These are phyloP conservation scores for Toxostoma redivivum DNA, from an alignment of 2,113 vertebrate genomes.

Conservation along the genomic window DNA sequence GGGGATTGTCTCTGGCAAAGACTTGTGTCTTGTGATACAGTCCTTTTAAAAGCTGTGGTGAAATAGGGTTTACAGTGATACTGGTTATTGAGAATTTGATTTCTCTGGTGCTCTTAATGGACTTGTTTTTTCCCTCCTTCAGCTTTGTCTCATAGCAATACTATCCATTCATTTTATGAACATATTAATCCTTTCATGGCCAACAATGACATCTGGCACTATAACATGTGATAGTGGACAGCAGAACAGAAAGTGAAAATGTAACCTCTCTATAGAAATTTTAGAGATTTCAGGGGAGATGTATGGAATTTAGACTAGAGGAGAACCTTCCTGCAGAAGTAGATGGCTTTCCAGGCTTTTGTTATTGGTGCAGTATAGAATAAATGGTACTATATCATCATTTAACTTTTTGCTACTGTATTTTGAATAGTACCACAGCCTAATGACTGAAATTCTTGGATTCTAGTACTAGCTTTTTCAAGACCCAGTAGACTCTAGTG, in stretches of 20 bases:
- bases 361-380: neutral
- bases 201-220: neutral
- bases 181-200: neutral
- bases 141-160: neutral
- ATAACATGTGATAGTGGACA: neutral
- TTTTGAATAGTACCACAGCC: neutral
- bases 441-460: neutral
- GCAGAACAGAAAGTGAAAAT: slow-evolving; percentile 30
- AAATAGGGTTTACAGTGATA: neutral
- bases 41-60: neutral
- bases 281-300: neutral
- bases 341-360: neutral
- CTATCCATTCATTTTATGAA: neutral
- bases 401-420: neutral
- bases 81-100: neutral
- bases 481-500: neutral
- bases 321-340: neutral
- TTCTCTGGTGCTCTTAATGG: neutral
- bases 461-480: neutral
- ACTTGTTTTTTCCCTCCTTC: neutral
- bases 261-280: neutral
- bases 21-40: neutral
- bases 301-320: neutral
- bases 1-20: neutral
- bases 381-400: neutral